Conservation (phyloP, 2,888 invertebrate species). For the Rhingia campestris region DNA sequence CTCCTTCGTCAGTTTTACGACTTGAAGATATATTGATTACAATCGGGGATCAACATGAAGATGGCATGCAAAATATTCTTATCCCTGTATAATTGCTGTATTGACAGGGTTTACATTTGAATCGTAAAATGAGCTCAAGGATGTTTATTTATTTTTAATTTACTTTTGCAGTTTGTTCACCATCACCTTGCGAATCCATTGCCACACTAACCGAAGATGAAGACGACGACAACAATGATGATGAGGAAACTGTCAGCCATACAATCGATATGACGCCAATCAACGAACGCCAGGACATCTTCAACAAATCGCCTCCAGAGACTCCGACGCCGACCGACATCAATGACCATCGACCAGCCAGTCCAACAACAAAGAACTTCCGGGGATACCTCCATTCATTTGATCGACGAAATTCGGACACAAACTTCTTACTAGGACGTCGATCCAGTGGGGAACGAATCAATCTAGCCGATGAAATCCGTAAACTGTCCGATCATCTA, state of each 20-base stretch:
- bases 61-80: constrained; percentile 64
- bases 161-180: constrained; percentile 87
- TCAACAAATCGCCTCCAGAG: constrained; percentile 65
- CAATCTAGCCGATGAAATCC: constrained; percentile 91
- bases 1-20: constrained; percentile 38
- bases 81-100: constrained; percentile 61
- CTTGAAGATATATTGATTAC: constrained; percentile 71
- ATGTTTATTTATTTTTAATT: constrained; percentile 7
- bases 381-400: constrained; percentile 83
- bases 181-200: constrained; percentile 90
- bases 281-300: constrained; percentile 69
- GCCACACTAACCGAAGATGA: constrained; percentile 85
- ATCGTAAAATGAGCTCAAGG: background rate
- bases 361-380: constrained; percentile 78
- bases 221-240: constrained; percentile 82
- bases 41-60: constrained; percentile 54
- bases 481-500: constrained; percentile 91
- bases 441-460: constrained; percentile 86
- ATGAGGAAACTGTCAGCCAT: constrained; percentile 48
- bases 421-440: constrained; percentile 86
- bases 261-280: constrained; percentile 53
- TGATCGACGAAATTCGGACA: constrained; percentile 91
- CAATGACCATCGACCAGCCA: constrained; percentile 66
- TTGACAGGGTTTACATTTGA: constrained; percentile 3
- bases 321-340: constrained; percentile 69